These are phyloP conservation scores for Athalia cordata DNA, from an alignment of 2,888 invertebrate species.

Conservation along the genomic window DNA sequence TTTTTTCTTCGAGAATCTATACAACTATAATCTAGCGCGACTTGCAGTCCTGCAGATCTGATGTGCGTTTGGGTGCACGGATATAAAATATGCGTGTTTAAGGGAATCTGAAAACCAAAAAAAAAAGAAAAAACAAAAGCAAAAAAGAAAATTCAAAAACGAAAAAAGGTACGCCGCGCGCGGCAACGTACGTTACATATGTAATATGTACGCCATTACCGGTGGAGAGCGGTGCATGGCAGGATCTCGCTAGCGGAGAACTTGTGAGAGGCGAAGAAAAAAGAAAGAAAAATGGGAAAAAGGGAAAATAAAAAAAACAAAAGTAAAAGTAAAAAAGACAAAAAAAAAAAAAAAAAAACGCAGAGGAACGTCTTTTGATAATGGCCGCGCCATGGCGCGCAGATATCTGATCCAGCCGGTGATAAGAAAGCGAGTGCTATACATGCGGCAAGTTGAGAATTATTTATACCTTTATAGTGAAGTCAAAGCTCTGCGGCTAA, in stretches of 20 bases:
- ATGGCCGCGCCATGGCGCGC: constrained; percentile 42
- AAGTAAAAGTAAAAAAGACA: not conserved
- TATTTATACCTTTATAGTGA: constrained; percentile 28
- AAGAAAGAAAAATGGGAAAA: not conserved
- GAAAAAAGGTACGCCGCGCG: constrained; percentile 1
- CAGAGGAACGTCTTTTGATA: constrained; percentile 38
- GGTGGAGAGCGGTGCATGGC: not conserved
- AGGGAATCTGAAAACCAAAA: constrained; percentile 22
- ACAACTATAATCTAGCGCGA: constrained; percentile 10
- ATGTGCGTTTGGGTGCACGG: too few relatives aligned
- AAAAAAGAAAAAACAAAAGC: not conserved
- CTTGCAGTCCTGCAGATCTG: too few relatives aligned
- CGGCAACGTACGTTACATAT: not conserved
- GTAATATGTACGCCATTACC: not conserved
- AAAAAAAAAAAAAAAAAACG: not conserved
- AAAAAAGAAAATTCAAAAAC: not conserved
- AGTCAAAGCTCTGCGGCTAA: not conserved
- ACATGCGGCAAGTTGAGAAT: constrained; percentile 25
- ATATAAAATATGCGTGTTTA: constrained; percentile 11
- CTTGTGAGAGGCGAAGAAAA: constrained; percentile 1
- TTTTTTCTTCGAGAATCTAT: not conserved
- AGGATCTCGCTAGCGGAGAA: not conserved
- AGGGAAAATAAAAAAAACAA: not conserved
- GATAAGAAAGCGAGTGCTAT: constrained; percentile 32
- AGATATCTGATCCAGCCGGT: constrained; percentile 35